These are phyloP conservation scores for Himalopsyche japonica DNA, from an alignment of 2,888 invertebrate genomes.

Conservation along the genomic window DNA sequence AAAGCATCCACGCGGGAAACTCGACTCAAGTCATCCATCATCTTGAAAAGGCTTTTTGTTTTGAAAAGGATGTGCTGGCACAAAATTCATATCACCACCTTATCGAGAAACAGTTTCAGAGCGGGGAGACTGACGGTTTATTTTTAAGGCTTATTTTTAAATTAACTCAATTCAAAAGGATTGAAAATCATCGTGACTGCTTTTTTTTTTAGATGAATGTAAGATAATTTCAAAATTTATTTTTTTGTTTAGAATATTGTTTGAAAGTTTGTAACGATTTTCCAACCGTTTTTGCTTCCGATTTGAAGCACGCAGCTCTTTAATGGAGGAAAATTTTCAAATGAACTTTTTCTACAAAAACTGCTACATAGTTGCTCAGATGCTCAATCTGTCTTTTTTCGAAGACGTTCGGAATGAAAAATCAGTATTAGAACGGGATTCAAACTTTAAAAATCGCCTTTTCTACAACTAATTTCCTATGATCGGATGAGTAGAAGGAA, in stretches of 20 bases:
- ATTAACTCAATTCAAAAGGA: background rate
- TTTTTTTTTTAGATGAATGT: background rate
- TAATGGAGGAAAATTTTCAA: no score
- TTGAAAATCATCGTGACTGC: background rate
- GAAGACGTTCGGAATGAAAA: no score
- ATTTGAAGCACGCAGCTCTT: no score
- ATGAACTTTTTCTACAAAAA: no score
- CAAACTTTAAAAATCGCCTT: no score
- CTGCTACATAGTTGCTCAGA: no score
- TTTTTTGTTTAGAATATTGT: background rate
- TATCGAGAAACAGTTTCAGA: background rate
- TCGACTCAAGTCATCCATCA: background rate
- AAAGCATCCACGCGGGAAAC: background rate
- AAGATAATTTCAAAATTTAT: background rate
- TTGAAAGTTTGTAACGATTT: no score
- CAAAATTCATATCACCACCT: background rate
- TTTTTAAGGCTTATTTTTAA: background rate
- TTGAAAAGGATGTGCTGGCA: background rate
- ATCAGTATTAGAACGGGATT: no score
- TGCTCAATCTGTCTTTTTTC: no score
- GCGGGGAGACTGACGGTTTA: background rate
- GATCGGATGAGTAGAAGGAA: no score
- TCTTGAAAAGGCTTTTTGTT: background rate
- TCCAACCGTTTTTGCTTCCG: no score
- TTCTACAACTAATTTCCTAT: no score